These are phyloP conservation scores for Adoxophyes honmai DNA, from an alignment of 1,140 invertebrate genomes.

Conservation along the genomic window DNA sequence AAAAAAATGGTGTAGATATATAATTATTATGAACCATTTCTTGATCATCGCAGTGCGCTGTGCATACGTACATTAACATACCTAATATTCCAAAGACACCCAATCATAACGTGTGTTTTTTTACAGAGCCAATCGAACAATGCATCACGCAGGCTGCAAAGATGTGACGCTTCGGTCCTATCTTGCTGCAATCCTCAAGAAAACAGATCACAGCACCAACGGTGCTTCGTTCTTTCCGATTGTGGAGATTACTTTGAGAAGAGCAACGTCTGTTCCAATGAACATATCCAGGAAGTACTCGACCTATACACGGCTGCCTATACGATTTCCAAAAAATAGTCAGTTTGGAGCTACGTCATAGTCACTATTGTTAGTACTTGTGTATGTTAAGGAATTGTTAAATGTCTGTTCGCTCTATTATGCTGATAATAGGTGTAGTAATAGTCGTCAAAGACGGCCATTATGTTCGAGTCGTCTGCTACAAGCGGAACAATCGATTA, in stretches of 20 bases:
- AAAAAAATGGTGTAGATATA: too few relatives aligned
- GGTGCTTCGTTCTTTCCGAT: background rate
- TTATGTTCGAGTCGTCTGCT: too few relatives aligned
- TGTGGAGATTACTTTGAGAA: background rate
- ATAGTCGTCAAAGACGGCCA: too few relatives aligned
- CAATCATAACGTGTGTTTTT: too few relatives aligned
- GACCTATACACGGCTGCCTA: conserved; percentile 1
- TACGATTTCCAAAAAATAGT: background rate
- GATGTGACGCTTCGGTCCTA: conserved; percentile 81
- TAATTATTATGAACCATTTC: too few relatives aligned
- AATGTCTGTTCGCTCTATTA: too few relatives aligned
- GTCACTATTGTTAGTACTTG: conserved; percentile 4
- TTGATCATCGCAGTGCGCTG: too few relatives aligned
- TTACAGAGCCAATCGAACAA: background rate
- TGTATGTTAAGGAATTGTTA: conserved; percentile 9
- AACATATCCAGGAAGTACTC: background rate
- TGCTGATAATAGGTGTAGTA: too few relatives aligned
- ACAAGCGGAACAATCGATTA: too few relatives aligned
- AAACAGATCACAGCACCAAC: background rate
- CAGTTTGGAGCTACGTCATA: background rate
- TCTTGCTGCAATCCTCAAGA: conserved; percentile 76
- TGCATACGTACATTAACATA: too few relatives aligned
- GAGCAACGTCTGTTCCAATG: background rate
- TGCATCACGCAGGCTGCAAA: conserved; percentile 46
- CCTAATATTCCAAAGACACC: too few relatives aligned